Evolutionary conservation across 2,797 vertebrate genomes (phyloP), one percentile per base, ranked within the genome.

Genomic region (Alectoris magna): DNA sequence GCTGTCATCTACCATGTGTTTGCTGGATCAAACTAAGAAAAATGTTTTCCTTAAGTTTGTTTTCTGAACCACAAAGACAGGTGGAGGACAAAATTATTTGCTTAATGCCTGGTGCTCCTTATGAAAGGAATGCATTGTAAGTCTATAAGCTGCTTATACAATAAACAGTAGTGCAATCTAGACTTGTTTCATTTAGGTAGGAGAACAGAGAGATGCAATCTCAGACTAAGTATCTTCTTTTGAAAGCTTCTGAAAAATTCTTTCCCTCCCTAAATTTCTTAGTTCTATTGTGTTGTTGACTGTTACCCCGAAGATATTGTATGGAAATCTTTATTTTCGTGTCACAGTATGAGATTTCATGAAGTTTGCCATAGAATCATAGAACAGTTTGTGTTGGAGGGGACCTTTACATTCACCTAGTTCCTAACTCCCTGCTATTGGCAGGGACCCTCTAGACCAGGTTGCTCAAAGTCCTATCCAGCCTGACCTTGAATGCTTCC

Each of bases 61-160:
- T 92, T 91, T 24, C 46, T 93, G 72, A 92, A 80, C 34, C 83
- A 67, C 94, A 79, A 92, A 81, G 34, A 76, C 63, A 91, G 27
- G 39, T 75, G 17, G 68, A 55, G 23, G n/a, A 72, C 21, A 6
- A 43, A 72, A 88, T 68, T 86, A 24, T 83, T 85, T 83, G 48
- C 83, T 87, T 62, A 31, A 22, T 78, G 55, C 29, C 44, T 94
- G 72, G 41, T n/a, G 58, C 56, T 85, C n/a, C 23, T 41, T 77
- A n/a, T 73, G 67, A 63, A 86, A 78, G 69, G 36, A 85, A 60
- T 64, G 48, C 38, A 51, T 14, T 58, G 7, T 49, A 49, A 83
- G 14, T 56, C 73, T 87, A 16, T 79, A 75, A 81, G 48, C 34
- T 74, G 11, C 46, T 85, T 71, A 53, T 31, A 11, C 0, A 0